Base-by-base conservation (phyloP, 2,888 invertebrate genomes). In the Tenodera sinensis region DNA sequence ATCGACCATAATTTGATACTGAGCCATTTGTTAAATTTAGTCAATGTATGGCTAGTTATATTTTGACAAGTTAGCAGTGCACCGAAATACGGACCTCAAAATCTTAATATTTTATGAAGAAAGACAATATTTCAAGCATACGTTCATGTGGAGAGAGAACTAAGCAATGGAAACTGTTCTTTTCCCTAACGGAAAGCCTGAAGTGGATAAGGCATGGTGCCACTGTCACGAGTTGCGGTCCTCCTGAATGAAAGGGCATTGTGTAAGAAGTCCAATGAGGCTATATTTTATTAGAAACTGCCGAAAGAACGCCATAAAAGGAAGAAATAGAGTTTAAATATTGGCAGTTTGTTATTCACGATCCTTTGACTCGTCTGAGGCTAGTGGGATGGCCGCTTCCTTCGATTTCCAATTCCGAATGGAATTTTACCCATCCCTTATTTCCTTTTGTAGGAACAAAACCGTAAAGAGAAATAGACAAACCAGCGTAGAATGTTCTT, bases 311-410 rank as follows among this genome's bases (percentile, higher is more conserved):
- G 84, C 88, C 88, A 84, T 88, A 89, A 87, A 87, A 83, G 30
- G 89, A 88, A 89, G 87, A 87, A 87, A 88, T 88, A 87, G 88
- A 85, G 88, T 84, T 28, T 88, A 89, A 89, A 89, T 89, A 89
- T 89, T 89, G 89, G 42, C 89, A 88, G 84, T 89, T 88, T 82
- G 83, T 88, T 89, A 88, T 89, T 88, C 89, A 82, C 42, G n/a
- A 12, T 20, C 54, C 87, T 88, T 42, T 84, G 54, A 71, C 54
- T 71, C 54, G 54, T 34, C 42, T 30, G 28, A 81, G 9, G 3
- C 28, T 81, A 28, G n/a, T 14, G 12, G n/a, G 12, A 4, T 15
- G 20, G 28, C 86, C 42, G 42, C 82, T 47, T 81, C 54, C 83
- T 83, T 83, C 87, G 89, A 89, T 89, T 89, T 89, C 71, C 83